Evolutionary conservation across 2,113 vertebrate species (phyloP).

Genomic region (Prinia subflava): DNA sequence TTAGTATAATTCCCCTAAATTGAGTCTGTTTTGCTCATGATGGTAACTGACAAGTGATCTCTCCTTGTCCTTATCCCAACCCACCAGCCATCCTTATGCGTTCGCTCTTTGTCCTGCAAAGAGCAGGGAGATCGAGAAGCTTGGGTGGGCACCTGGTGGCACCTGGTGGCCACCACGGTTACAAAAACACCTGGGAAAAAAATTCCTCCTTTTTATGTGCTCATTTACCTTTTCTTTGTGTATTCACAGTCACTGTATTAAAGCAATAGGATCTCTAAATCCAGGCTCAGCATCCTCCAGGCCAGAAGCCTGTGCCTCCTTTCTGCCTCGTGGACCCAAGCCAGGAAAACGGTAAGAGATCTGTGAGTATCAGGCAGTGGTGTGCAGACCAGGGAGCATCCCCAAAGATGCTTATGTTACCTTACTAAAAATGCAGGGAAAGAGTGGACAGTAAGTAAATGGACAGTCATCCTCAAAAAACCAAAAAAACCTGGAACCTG

Average conservation of each 20-base stretch:
- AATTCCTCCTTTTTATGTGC: not conserved
- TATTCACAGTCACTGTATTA: not conserved
- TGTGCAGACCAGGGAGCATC: not conserved
- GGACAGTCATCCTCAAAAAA: not conserved
- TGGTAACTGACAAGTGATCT: not conserved
- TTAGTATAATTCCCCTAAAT: not conserved
- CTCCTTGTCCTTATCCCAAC: not conserved
- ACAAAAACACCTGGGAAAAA: not conserved
- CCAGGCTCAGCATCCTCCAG: not conserved
- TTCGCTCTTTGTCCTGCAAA: not conserved
- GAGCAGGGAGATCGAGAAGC: not conserved
- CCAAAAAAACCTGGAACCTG: not conserved
- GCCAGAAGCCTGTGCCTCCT: not conserved
- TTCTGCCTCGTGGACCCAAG: not conserved
- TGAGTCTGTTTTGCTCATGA: not conserved
- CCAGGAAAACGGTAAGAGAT: not conserved
- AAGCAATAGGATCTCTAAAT: not conserved
- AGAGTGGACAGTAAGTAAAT: not conserved
- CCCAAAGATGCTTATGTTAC: not conserved
- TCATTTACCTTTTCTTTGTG: not conserved
- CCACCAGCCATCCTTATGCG: not conserved
- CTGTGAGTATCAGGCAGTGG: not conserved
- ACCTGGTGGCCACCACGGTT: not conserved
- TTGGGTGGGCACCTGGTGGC: not conserved
- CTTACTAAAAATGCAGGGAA: not conserved